Evolutionary conservation across 2,888 invertebrate species (phyloP).

Genomic region (Octodonta nipae): DNA sequence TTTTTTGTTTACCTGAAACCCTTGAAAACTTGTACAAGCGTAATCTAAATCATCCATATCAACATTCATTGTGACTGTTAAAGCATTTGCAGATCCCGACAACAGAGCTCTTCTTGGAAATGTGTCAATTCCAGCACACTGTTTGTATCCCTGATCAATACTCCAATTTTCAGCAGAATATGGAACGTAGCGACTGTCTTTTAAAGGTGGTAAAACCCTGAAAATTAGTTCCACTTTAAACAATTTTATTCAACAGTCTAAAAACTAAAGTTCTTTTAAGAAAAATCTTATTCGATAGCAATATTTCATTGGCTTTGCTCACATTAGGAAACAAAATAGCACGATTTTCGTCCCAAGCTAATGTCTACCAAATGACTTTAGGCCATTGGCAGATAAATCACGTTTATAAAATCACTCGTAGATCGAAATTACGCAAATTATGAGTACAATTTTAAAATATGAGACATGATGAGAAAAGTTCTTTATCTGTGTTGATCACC

Average conservation of each 20-base stretch:
- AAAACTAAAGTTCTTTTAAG: no score
- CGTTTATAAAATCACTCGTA: no score
- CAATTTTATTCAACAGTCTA: no score
- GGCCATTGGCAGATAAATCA: no score
- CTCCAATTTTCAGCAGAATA: slow-evolving; percentile 13
- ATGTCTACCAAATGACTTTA: no score
- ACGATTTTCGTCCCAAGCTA: no score
- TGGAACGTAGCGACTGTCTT: slow-evolving; percentile 4
- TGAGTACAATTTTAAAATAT: no score
- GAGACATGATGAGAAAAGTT: no score
- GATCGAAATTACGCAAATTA: no score
- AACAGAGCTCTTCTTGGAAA: slow-evolving; percentile 52
- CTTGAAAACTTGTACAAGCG: slow-evolving; percentile 20
- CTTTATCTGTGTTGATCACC: no score
- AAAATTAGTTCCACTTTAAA: not conserved
- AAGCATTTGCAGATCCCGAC: slow-evolving; percentile 41
- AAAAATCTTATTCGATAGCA: no score
- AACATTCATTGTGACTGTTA: slow-evolving; percentile 16
- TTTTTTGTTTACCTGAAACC: slow-evolving; percentile 20
- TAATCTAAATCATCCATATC: slow-evolving; percentile 19
- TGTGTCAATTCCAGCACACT: slow-evolving; percentile 40
- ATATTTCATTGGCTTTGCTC: no score
- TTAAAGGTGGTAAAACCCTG: slow-evolving; percentile 9
- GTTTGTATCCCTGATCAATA: slow-evolving; percentile 46
- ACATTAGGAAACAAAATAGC: not conserved